A percentile compares a stretch with the other conserved stretches of the same genome.
Evolutionary conservation across 2,888 invertebrate genomes (phyloP).

Genomic region (Helleia helle): DNA sequence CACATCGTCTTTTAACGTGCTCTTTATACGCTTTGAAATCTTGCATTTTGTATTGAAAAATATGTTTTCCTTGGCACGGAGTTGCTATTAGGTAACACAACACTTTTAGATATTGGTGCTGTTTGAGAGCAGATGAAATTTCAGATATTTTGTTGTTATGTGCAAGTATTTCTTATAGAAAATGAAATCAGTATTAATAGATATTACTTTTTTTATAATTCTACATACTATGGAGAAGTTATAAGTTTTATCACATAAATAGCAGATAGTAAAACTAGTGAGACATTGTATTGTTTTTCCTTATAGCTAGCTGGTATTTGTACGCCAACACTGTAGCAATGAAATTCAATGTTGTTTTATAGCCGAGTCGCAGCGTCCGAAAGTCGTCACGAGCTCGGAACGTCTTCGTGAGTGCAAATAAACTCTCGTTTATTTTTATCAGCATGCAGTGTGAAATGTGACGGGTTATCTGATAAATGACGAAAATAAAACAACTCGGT

Average conservation of each 20-base stretch:
- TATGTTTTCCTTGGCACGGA: slow-evolving; percentile 1
- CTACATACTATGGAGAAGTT: no score
- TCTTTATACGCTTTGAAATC: neutral
- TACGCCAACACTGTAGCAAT: slow-evolving; percentile 2
- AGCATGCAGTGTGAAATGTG: slow-evolving; percentile 31
- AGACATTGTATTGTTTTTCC: slow-evolving; percentile 9
- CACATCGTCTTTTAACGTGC: no score
- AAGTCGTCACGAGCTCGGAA: slow-evolving; percentile 8
- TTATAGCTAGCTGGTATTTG: neutral
- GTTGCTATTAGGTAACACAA: neutral
- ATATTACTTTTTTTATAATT: no score
- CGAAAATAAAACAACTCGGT: slow-evolving; percentile 38
- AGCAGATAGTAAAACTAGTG: slow-evolving; percentile 5
- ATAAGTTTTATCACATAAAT: slow-evolving; percentile 1
- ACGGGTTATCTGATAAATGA: slow-evolving; percentile 48
- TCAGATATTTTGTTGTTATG: no score
- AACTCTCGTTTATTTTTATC: slow-evolving; percentile 42
- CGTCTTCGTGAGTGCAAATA: slow-evolving; percentile 31
- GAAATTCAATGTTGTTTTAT: slow-evolving; percentile 11
- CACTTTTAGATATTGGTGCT: neutral
- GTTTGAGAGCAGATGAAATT: no score
- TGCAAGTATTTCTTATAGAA: no score
- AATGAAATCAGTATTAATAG: no score
- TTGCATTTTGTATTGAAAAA: neutral
- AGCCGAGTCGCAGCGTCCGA: slow-evolving; percentile 2